Percentiles rank a stretch among this genome's conserved stretches.
Evolutionary conservation across 2,113 vertebrate species (phyloP).

Genomic region (Hiodon alosoides): DNA sequence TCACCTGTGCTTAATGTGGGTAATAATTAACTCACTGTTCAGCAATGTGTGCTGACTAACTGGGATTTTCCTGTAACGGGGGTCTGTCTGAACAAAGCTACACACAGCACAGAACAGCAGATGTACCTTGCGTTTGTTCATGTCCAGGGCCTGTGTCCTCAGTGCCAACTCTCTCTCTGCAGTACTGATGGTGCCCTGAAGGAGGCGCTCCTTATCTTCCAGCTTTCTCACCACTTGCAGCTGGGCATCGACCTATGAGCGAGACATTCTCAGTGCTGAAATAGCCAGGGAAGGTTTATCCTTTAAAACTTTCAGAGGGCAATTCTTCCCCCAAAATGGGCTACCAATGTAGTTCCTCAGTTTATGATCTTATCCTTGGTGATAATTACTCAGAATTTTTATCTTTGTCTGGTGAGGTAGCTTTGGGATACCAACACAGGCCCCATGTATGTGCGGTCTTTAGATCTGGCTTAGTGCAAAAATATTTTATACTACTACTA

Average conservation of each 20-base stretch:
- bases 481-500: no score
- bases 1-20: no score
- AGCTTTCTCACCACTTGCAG: constrained; percentile 90
- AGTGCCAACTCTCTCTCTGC: constrained; percentile 87
- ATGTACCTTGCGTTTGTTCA: constrained; percentile 91
- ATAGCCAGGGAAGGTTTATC: not conserved
- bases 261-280: not conserved
- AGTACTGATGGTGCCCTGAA: constrained; percentile 90
- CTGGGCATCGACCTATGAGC: constrained; percentile 86
- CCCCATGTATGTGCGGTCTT: no score
- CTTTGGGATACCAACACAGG: no score
- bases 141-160: constrained; percentile 87
- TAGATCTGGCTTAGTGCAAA: no score
- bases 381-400: no score
- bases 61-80: not conserved
- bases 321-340: no score
- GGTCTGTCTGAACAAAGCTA: not conserved
- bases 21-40: no score
- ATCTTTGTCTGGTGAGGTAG: no score
- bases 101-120: not conserved
- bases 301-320: no score
- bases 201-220: constrained; percentile 93
- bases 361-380: no score
- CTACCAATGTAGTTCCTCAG: no score
- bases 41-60: not conserved